Evolutionary conservation across 1,140 invertebrate species (phyloP).

Genomic region (Charaxes varanes): DNA sequence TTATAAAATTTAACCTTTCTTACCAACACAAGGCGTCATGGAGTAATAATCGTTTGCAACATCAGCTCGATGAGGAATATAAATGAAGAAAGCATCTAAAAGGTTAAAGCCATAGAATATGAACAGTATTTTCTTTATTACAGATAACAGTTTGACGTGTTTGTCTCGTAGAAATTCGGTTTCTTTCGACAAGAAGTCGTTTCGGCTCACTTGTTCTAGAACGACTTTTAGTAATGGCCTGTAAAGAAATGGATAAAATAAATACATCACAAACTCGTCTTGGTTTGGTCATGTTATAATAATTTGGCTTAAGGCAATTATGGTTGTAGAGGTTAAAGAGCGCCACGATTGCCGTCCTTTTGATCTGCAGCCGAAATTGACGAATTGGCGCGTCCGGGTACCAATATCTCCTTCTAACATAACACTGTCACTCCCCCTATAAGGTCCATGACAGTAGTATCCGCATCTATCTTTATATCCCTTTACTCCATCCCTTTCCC

Average conservation of each 20-base stretch:
- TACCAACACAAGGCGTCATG: conserved; percentile 50
- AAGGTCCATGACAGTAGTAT: too few relatives aligned
- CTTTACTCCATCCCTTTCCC: too few relatives aligned
- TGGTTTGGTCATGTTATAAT: too few relatives aligned
- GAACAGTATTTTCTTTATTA: conserved; percentile 35
- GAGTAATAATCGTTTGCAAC: conserved; percentile 33
- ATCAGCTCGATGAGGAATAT: conserved; percentile 37
- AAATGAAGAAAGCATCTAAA: conserved; percentile 31
- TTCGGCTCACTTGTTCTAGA: conserved; percentile 27
- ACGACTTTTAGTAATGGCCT: conserved; percentile 31
- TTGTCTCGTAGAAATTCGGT: conserved; percentile 20
- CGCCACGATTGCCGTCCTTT: too few relatives aligned
- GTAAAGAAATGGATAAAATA: conserved; percentile 7
- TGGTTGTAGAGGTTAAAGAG: too few relatives aligned
- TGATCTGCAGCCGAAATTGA: too few relatives aligned
- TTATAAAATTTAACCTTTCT: conserved; percentile 18
- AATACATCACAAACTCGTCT: not conserved
- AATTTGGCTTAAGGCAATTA: too few relatives aligned
- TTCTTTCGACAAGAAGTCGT: conserved; percentile 26
- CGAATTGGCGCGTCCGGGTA: too few relatives aligned
- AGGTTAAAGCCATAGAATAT: conserved; percentile 38
- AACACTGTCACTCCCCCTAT: too few relatives aligned
- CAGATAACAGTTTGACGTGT: conserved; percentile 26
- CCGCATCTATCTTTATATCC: too few relatives aligned
- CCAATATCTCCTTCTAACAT: too few relatives aligned